Evolutionary conservation across 2,888 invertebrate genomes (phyloP), one percentile per base, ranked within the genome.

Genomic region (Dastarcus helophoroides): DNA sequence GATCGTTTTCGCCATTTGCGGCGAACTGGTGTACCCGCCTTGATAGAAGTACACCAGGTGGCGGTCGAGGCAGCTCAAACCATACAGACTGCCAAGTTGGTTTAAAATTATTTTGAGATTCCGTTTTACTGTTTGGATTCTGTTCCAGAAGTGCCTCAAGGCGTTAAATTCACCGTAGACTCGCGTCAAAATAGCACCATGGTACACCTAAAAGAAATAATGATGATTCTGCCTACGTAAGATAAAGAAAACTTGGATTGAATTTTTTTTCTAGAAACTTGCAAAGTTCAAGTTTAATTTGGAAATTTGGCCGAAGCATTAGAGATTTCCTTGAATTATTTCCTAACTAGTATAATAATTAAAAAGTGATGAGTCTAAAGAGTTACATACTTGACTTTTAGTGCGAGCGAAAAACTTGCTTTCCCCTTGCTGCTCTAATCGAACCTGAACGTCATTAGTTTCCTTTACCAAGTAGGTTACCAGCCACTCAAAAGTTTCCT

Each of bases 401-500:
- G 80, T 83, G 33, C 80, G 70, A 1, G 89, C 85, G 14, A 75
- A 73, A 54, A 89, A 88, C 40, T 71, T 71, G 40, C 80, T 47
- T 21, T 43, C 40, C 1, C 79, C 78, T 9, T 62, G 60, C 0
- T 65, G 51, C 10, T 74, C 46, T 27, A 73, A 67, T 0, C 60
- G 42, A 28, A 71, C 65, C 43, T 79, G 71, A 53, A 73, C 71
- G 15, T 64, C 60, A 36, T 75, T 65, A 0, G 84, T 84, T 37
- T 77, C 69, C 34, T 73, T 65, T n/a, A 85, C 61, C 3, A 91
- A 63, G 65, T 81, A 81, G 43, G 81, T 79, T 25, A 90, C 67
- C 12, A 93, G 65, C 89, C 90, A 93, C 56, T 82, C 75, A 60
- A 84, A 90, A 14, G 78, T 72, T 24, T 69, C 65, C 17, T 69